phyloP scores from a whole-genome alignment of 2,113 vertebrate genomes.

The Vulpes lagopus region DNA sequence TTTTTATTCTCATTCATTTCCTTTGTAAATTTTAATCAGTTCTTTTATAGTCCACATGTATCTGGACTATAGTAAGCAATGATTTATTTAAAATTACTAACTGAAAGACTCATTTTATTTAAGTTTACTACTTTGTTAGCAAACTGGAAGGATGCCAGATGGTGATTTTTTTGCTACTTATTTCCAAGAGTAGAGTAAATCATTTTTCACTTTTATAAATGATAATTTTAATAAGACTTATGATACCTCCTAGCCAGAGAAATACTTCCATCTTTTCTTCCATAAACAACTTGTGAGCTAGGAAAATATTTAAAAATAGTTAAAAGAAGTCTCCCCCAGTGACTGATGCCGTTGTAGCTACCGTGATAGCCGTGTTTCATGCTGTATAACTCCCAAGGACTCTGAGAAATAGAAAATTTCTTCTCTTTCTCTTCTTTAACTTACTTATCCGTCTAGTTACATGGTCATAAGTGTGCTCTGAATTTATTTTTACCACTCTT shows the following conservation, averaged over 20 bases:
- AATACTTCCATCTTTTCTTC: not conserved
- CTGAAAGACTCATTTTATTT: slow-evolving; percentile 45
- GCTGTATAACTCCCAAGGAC: not conserved
- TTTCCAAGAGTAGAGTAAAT: slow-evolving; percentile 59
- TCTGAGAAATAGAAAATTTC: not conserved
- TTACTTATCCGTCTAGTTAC: no score
- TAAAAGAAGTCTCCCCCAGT: not conserved
- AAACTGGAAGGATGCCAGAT: slow-evolving; percentile 66
- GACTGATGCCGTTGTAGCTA: not conserved
- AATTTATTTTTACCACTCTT: not conserved
- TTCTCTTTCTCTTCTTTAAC: not conserved
- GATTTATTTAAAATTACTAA: slow-evolving; percentile 57
- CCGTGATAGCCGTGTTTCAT: not conserved
- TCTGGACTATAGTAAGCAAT: not conserved
- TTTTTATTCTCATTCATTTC: not conserved
- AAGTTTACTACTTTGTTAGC: slow-evolving; percentile 34
- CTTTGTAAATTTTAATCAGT: slow-evolving; percentile 33
- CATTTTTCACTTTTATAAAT: slow-evolving; percentile 68
- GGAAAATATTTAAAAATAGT: slow-evolving; percentile 22
- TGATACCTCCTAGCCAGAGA: not conserved
- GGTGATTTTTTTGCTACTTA: slow-evolving; percentile 56
- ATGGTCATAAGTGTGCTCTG: not conserved
- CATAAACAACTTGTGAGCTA: slow-evolving; percentile 35
- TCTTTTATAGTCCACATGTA: slow-evolving; percentile 17
- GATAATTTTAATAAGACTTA: slow-evolving; percentile 62